Evolutionary conservation across 2,113 vertebrate genomes (phyloP), one percentile per base, ranked within the genome.

Genomic region (Lophochroa leadbeateri): DNA sequence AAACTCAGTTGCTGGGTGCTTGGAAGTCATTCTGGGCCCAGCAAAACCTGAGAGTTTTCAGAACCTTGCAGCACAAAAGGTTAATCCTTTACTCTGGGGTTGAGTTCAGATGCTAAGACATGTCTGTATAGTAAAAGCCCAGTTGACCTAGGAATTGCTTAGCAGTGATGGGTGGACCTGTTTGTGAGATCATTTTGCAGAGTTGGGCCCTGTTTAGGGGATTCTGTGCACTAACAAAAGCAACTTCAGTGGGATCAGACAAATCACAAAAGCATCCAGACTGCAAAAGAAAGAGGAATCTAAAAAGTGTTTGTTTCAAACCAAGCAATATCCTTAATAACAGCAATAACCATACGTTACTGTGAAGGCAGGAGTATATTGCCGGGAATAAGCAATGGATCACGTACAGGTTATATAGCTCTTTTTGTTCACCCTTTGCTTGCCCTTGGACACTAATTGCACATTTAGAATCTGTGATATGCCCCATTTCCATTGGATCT

Each of bases 81-180:
- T 55, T 88, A 74, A 50, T 90, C 24, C 16, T 86, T 83, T 60
- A 6, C 80, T 9, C 7, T 79, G 75, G 23, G 24, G 3, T 8
- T 89, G 46, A 13, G 17, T 94, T 90, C 41, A 65, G 64, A 41
- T 92, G 28, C 50, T 86, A 21, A 60, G 41, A 61, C 2, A 1
- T 49, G 10, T n/a, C 13, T 80, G 27, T 43, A 11, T 14, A 43
- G 15, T 72, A 49, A 0, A 0, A 90, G 39, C 24, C 13, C 16
- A 13, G 9, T 0, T 95, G 58, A 33, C 37, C 50, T 15, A 57
- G 29, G 12, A 37, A 11, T 68, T 79, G 31, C 41, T 28, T 79
- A 60, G 74, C 33, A 76, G 35, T 10, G 4, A 9, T 43, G 15
- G 20, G 53, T 83, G n/a, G 19, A 57, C 76, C 25, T 43, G 27